Conservation (phyloP, 2,797 vertebrate species). For the Tragelaphus oryx region DNA sequence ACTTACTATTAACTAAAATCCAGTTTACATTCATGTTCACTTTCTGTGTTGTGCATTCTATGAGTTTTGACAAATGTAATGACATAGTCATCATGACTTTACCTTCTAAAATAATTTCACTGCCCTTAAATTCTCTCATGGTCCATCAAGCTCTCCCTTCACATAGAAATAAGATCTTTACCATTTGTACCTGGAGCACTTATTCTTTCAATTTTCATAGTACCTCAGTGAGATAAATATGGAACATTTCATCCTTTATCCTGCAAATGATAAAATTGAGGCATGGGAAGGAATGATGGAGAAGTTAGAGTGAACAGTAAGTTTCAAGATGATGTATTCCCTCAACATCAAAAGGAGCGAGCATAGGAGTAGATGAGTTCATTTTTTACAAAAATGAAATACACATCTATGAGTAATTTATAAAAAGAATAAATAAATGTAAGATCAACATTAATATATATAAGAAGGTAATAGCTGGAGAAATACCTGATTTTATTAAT, state of each 20-base stretch:
- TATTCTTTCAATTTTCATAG: neutral
- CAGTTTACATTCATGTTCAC: neutral
- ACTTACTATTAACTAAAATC: neutral
- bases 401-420: neutral
- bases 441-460: neutral
- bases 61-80: neutral
- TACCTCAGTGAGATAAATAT: neutral
- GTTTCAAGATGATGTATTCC: constrained; percentile 15
- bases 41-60: neutral
- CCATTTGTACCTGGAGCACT: constrained; percentile 5
- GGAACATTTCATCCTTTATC: neutral
- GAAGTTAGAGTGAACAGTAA: neutral
- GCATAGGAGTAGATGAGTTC: neutral
- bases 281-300: neutral
- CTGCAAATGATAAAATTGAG: constrained; percentile 20
- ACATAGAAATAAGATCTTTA: neutral
- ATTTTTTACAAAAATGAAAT: constrained; percentile 7
- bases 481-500: neutral
- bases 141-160: neutral
- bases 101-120: neutral
- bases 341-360: neutral
- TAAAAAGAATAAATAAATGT: constrained; percentile 15
- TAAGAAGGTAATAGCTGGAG: neutral
- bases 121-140: neutral
- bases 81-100: neutral